Evolutionary conservation across 2,888 invertebrate species (phyloP).

Genomic region (Pocota personata): DNA sequence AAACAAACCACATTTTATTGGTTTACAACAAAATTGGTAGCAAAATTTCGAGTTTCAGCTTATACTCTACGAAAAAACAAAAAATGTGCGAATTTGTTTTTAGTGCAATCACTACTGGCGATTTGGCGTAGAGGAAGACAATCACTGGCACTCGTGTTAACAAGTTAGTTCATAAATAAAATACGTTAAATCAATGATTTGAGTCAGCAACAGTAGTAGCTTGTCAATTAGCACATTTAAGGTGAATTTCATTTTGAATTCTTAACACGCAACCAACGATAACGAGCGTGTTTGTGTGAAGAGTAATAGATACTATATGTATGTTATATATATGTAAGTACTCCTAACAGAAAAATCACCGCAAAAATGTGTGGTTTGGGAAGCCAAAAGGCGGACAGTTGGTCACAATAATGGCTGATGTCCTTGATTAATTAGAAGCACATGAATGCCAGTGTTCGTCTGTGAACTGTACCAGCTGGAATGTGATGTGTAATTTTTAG

Average conservation of each 20-base stretch:
- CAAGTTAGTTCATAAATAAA: neutral
- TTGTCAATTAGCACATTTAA: conserved; percentile 1
- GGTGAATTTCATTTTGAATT: neutral
- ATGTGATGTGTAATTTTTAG: neutral
- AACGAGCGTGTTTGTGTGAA: neutral
- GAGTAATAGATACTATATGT: neutral
- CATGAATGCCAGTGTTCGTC: neutral
- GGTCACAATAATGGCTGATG: neutral
- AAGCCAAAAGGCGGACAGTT: neutral
- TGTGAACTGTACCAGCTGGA: neutral
- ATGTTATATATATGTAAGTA: no score
- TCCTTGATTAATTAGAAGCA: neutral
- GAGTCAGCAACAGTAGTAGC: neutral
- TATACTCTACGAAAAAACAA: neutral
- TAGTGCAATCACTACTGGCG: no score
- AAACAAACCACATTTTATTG: no score
- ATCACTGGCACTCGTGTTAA: neutral
- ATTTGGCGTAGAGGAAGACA: neutral
- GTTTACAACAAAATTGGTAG: neutral
- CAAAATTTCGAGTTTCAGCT: neutral
- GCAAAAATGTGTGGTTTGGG: neutral
- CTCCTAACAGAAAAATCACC: neutral
- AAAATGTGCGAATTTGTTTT: neutral
- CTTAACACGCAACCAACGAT: neutral
- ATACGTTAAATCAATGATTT: neutral